phyloP scores from a whole-genome alignment of 2,113 vertebrate genomes.

The Leiothrix lutea region DNA sequence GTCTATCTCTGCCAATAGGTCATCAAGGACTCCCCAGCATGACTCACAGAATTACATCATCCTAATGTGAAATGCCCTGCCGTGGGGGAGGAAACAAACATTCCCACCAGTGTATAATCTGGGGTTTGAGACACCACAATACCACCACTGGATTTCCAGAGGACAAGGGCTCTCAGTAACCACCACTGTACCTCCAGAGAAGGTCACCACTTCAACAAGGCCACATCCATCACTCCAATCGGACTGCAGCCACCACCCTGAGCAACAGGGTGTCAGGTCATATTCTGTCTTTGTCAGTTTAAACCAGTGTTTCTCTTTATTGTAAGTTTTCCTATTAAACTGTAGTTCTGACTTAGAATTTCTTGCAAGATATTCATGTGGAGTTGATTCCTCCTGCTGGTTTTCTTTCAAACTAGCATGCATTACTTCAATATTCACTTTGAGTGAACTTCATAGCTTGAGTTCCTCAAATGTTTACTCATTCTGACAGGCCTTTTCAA shows the following conservation, averaged over 20 bases:
- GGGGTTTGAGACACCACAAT: neutral
- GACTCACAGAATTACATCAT: neutral
- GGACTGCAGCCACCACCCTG: neutral
- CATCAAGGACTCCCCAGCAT: neutral
- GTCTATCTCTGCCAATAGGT: too few species aligned
- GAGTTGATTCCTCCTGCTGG: neutral
- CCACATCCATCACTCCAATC: neutral
- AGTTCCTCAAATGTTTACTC: neutral
- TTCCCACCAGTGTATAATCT: neutral
- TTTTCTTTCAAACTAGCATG: neutral
- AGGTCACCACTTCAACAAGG: neutral
- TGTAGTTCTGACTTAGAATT: neutral
- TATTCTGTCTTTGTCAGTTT: neutral
- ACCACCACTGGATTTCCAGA: neutral
- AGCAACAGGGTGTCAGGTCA: too few species aligned
- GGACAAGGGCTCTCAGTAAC: neutral
- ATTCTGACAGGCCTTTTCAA: neutral
- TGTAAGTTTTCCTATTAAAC: neutral
- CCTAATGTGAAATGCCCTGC: fast-evolving
- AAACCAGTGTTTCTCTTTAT: neutral
- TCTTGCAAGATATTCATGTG: neutral
- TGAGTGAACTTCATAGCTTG: neutral
- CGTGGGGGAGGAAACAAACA: neutral
- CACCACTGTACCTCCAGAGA: neutral
- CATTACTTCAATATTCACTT: neutral